These are phyloP conservation scores for Xenopus petersii DNA, from an alignment of 2,797 vertebrate species.

Conservation along the genomic window DNA sequence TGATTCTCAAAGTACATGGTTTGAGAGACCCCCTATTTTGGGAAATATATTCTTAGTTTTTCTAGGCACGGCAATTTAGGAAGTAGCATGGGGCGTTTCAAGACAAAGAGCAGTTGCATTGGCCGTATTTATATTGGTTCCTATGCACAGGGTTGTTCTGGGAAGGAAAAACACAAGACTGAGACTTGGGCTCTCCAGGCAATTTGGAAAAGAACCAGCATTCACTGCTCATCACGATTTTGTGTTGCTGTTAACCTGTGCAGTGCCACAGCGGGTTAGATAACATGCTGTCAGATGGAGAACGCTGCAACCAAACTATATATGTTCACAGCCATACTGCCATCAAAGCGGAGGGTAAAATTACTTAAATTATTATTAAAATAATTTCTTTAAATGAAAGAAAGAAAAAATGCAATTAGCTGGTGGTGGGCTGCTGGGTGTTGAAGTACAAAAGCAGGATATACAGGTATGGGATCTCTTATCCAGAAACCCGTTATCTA, in stretches of 20 bases:
- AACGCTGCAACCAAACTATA: too few species aligned
- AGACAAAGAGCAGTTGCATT: constrained; percentile 34
- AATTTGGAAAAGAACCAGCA: constrained; percentile 26
- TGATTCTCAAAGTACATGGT: constrained; percentile 3
- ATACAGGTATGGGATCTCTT: too few species aligned
- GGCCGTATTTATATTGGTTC: constrained; percentile 38
- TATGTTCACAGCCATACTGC: too few species aligned
- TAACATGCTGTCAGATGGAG: too few species aligned
- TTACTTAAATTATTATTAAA: too few species aligned
- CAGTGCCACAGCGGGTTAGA: too few species aligned
- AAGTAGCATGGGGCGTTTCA: constrained; percentile 34
- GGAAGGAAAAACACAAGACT: constrained; percentile 44
- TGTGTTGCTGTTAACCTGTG: not conserved
- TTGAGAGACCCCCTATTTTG: not conserved
- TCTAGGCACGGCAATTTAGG: constrained; percentile 18
- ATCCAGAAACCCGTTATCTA: too few species aligned
- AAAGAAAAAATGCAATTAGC: too few species aligned
- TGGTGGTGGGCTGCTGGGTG: too few species aligned
- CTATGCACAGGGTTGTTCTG: constrained; percentile 14
- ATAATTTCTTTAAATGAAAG: too few species aligned
- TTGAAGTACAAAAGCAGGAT: too few species aligned
- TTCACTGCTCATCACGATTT: not conserved
- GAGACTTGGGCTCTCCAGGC: constrained; percentile 30
- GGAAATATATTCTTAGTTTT: not conserved
- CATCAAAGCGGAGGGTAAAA: too few species aligned